These are phyloP conservation scores for Norana najaformis DNA, from an alignment of 2,888 invertebrate species.

Conservation along the genomic window DNA sequence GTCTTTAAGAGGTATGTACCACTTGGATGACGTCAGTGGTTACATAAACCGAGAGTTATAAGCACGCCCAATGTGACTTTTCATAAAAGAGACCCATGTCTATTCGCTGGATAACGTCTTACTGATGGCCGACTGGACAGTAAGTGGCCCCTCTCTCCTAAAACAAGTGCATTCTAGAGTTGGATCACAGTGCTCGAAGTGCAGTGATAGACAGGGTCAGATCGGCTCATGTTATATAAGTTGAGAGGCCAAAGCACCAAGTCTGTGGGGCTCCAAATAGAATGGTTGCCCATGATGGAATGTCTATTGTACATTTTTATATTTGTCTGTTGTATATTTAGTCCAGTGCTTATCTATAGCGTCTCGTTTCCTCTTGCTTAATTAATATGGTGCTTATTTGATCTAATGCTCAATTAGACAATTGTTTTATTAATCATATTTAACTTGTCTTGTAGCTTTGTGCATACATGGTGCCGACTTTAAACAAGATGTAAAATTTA, in stretches of 20 bases:
- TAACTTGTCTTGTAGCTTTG: background rate
- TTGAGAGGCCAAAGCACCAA: no score
- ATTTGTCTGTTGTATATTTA: no score
- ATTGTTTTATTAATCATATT: background rate
- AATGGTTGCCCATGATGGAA: no score
- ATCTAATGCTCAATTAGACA: no score
- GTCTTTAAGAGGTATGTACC: no score
- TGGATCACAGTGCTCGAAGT: no score
- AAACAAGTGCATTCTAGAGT: no score
- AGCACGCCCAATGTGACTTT: background rate
- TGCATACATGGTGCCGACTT: background rate
- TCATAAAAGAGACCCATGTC: background rate
- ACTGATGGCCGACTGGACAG: background rate
- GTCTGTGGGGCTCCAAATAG: no score
- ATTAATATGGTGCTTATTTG: background rate
- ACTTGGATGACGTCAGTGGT: background rate
- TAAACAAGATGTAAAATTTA: background rate
- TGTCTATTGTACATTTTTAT: no score
- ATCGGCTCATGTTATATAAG: no score
- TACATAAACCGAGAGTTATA: no score
- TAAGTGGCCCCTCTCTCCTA: background rate
- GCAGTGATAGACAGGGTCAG: no score
- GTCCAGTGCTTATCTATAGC: background rate
- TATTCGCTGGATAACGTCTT: background rate
- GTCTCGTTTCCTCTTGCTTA: background rate